Conservation (phyloP, 2,888 invertebrate species). For the Yponomeuta cagnagella region DNA sequence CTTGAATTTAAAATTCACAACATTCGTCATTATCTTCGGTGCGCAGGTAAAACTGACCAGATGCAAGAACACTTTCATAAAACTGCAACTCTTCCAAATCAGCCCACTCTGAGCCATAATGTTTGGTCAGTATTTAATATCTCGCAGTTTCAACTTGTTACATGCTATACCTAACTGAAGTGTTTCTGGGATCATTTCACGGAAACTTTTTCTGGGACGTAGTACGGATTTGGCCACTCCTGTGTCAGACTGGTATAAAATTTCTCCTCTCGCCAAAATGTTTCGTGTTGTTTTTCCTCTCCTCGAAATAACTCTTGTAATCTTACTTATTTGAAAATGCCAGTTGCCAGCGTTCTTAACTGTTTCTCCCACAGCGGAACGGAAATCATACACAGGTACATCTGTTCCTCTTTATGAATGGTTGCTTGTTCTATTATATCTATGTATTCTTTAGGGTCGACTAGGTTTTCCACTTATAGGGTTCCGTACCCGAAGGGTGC, state of each 20-base stretch:
- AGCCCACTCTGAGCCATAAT: conserved; percentile 16
- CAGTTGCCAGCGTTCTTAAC: conserved; percentile 13
- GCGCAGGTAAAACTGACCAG: conserved; percentile 7
- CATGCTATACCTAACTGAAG: conserved; percentile 12
- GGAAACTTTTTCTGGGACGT: conserved; percentile 11
- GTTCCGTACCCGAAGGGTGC: too few relatives aligned
- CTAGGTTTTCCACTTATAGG: background rate
- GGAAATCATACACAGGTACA: conserved; percentile 15
- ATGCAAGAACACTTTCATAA: conserved; percentile 16
- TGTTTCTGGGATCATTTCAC: conserved; percentile 14
- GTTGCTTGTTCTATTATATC: conserved; percentile 16
- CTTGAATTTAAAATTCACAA: conserved; percentile 16
- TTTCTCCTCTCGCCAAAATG: conserved; percentile 14
- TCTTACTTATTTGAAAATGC: conserved; percentile 19
- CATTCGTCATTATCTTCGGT: conserved; percentile 13
- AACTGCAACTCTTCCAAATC: conserved; percentile 14
- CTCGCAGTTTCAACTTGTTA: conserved; percentile 16
- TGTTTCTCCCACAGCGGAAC: conserved; percentile 13
- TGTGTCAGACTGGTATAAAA: conserved; percentile 16
- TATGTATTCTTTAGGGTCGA: conserved; percentile 16
- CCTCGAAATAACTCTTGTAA: conserved; percentile 15
- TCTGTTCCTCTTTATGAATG: conserved; percentile 16
- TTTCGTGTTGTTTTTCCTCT: conserved; percentile 15
- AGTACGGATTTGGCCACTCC: conserved; percentile 14
- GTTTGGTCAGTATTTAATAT: conserved; percentile 16